Evolutionary conservation across 2,113 vertebrate species (phyloP).

Genomic region (Copsychus sechellarum): DNA sequence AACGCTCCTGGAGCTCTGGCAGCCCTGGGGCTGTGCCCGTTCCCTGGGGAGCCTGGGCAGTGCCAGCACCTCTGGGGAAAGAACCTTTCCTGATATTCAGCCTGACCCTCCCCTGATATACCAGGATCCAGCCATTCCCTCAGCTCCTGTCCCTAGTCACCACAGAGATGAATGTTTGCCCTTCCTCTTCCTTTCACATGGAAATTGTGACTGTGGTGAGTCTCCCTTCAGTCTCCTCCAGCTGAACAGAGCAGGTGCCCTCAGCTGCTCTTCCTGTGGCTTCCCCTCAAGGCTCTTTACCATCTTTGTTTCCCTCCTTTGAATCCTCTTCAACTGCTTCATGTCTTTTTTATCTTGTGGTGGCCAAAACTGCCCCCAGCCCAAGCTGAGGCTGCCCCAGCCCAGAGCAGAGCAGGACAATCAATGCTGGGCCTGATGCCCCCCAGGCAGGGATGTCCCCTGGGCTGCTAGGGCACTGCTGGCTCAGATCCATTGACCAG

Average conservation of each 20-base stretch:
- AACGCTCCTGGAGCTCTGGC: neutral
- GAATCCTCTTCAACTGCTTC: neutral
- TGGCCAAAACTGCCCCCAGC: neutral
- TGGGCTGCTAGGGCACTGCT: neutral
- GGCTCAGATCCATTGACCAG: neutral
- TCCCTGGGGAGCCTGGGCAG: neutral
- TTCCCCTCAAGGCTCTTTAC: neutral
- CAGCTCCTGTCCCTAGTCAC: neutral
- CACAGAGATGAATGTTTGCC: neutral
- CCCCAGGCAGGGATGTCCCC: neutral
- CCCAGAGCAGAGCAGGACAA: neutral
- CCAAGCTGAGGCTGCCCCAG: neutral
- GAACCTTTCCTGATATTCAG: neutral
- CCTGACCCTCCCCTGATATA: neutral
- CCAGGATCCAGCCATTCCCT: neutral
- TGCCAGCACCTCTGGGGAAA: neutral
- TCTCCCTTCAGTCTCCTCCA: neutral
- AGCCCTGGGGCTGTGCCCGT: rapidly evolving
- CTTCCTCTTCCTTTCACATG: neutral
- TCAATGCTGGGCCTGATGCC: neutral
- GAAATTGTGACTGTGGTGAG: neutral
- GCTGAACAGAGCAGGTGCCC: neutral
- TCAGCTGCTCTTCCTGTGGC: neutral
- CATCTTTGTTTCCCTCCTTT: neutral
- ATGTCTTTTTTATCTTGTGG: neutral